Evolutionary conservation across 1,140 invertebrate species (phyloP).

Genomic region (Caenorhabditis briggsae): DNA sequence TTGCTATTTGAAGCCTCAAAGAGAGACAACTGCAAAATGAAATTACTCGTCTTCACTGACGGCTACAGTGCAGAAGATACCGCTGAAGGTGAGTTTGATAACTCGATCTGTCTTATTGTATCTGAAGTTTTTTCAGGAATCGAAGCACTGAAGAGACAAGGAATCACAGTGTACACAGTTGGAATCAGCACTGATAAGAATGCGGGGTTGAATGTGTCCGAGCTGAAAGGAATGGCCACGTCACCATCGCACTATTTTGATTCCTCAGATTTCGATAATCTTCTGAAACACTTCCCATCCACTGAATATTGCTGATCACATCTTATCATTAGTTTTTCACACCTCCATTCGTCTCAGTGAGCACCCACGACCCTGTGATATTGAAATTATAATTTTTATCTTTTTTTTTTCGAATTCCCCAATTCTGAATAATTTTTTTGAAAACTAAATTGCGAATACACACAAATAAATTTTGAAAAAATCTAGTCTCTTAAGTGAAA

Average conservation of each 20-base stretch:
- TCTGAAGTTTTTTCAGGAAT: constrained; percentile 3
- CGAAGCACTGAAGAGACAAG: constrained; percentile 9
- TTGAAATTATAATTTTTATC: no score
- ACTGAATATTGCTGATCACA: background rate
- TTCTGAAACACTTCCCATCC: background rate
- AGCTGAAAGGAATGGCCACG: background rate
- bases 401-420: no score
- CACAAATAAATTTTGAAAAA: no score
- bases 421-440: no score
- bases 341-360: background rate
- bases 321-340: background rate
- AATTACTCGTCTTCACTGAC: constrained; percentile 36
- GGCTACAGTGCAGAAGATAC: constrained; percentile 46
- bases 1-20: background rate
- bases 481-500: background rate
- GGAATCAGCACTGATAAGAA: constrained; percentile 23
- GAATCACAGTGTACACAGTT: background rate
- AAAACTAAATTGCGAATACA: no score
- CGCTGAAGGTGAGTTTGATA: constrained; percentile 15
- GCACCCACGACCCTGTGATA: background rate
- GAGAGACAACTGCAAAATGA: background rate
- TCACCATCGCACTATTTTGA: background rate
- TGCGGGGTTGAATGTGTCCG: background rate
- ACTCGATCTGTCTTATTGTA: background rate
- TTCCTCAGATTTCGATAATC: background rate